A percentile compares a stretch with the other conserved stretches of the same genome.
These are phyloP conservation scores for Coelogynopora nodosa DNA, from an alignment of 2,888 invertebrate species.

Conservation along the genomic window DNA sequence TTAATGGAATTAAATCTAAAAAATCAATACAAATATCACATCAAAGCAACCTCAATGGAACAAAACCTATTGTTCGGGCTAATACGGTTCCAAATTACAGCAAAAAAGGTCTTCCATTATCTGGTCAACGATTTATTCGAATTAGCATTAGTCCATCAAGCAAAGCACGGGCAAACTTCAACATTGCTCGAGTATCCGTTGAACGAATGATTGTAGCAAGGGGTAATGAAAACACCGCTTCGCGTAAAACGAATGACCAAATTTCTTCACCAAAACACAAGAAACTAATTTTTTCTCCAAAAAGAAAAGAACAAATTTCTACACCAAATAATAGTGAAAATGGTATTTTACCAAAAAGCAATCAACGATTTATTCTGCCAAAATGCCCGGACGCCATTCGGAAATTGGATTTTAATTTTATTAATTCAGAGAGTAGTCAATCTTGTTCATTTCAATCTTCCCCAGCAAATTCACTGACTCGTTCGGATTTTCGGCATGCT, in stretches of 20 bases:
- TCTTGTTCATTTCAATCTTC: not conserved
- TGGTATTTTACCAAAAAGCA: no score
- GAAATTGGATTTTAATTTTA: not conserved
- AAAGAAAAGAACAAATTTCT: no score
- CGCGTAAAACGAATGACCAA: no score
- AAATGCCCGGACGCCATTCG: not conserved
- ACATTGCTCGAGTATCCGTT: not conserved
- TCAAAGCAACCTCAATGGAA: not conserved
- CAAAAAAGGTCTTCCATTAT: not conserved
- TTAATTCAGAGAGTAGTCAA: not conserved
- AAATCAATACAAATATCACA: not conserved
- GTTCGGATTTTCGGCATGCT: not conserved
- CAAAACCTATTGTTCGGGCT: not conserved
- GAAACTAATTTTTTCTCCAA: no score
- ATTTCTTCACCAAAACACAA: no score
- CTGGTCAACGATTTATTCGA: not conserved
- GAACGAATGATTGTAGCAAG: not conserved
- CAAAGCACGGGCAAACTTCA: not conserved
- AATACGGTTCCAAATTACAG: not conserved
- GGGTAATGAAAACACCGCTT: no score
- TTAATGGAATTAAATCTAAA: not conserved
- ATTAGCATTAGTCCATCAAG: not conserved
- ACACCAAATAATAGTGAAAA: no score
- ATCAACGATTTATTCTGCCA: not conserved
- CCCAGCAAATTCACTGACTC: not conserved